Base-by-base conservation (phyloP, 2,888 invertebrate species). In the Polymixis flavicincta region DNA sequence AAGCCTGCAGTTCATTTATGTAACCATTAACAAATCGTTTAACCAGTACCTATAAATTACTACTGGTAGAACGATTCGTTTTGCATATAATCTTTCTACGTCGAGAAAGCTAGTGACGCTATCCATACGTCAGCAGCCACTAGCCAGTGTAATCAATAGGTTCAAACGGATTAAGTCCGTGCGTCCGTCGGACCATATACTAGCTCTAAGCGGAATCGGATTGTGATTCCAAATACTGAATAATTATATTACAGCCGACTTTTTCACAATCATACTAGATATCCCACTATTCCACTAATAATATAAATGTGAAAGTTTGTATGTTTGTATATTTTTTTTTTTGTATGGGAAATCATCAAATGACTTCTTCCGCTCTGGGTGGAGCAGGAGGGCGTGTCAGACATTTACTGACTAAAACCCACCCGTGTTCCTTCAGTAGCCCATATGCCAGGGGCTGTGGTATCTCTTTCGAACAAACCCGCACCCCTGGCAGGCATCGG, bases 111-210 rank as follows among this genome's bases (percentile, higher is more conserved):
- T 32, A 59, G 65, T 82, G 85, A 85, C 68, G 71, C 13, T 59
- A 28, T 32, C 0, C 57, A 59, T 81, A 71, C 85, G 85, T 66
- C 82, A 81, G 57, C 60, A 57, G 37, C 50, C 22, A 61, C 19
- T 54, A 13, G 13, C 60, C 11, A 61, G 4, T 48, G 28, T 65
- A 81, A 85, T 82, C 82, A 75, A 82, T 82, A 85, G 22, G 37
- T 71, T 66, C 14, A 42, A 68, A 75, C 54, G 85, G 85, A 85
- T 85, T 84, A 81, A 66, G 71, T 69, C 68, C 57, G 28, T 66
- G 60, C 82, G 71, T 71, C 67, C 55, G 64, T 42, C 55, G 45
- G 28, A n/a, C 50, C 65, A 55, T 69, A 69, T 19, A 61, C 75
- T 66, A 69, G 13, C 48, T 54, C 64, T 71, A 54, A 81, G 22